Evolutionary conservation across 2,797 vertebrate species (phyloP).

Genomic region (Danio choprae): DNA sequence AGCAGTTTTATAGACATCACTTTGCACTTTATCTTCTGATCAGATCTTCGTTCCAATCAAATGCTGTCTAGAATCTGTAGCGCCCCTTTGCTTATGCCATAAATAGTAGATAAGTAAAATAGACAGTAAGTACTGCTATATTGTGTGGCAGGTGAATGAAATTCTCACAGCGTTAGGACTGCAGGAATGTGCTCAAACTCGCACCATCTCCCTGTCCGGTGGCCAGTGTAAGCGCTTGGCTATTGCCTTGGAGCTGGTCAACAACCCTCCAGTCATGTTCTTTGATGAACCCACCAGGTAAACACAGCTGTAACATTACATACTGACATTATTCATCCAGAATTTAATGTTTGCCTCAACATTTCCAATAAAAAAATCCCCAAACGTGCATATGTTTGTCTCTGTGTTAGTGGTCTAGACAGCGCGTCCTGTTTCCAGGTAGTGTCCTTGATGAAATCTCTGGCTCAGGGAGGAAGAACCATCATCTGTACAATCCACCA

Average conservation of each 20-base stretch:
- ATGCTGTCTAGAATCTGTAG: no score
- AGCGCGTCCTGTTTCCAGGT: slow-evolving; percentile 98
- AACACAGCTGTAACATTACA: not conserved
- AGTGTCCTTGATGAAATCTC: slow-evolving; percentile 93
- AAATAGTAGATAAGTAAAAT: no score
- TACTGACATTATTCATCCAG: not conserved
- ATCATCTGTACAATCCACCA: slow-evolving; percentile 99
- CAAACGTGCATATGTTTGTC: not conserved
- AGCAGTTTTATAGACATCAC: no score
- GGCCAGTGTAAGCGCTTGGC: slow-evolving; percentile 96
- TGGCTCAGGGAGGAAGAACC: slow-evolving; percentile 95
- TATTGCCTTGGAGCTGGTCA: slow-evolving; percentile 96
- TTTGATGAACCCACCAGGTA: slow-evolving; percentile 99
- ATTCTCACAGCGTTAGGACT: slow-evolving; percentile 96
- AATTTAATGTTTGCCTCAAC: not conserved
- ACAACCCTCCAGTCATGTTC: slow-evolving; percentile 99
- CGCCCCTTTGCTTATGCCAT: no score
- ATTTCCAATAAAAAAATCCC: not conserved
- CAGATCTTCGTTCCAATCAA: no score
- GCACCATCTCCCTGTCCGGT: slow-evolving; percentile 89
- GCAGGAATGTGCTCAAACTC: slow-evolving; percentile 91
- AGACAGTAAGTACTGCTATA: not conserved
- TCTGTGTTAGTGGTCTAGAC: slow-evolving; percentile 87
- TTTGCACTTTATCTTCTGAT: no score
- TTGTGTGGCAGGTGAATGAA: slow-evolving; percentile 87